Percentiles rank a stretch among this genome's conserved stretches.
Evolutionary conservation across 2,888 invertebrate genomes (phyloP).

Genomic region (Chelonus formosanus): DNA sequence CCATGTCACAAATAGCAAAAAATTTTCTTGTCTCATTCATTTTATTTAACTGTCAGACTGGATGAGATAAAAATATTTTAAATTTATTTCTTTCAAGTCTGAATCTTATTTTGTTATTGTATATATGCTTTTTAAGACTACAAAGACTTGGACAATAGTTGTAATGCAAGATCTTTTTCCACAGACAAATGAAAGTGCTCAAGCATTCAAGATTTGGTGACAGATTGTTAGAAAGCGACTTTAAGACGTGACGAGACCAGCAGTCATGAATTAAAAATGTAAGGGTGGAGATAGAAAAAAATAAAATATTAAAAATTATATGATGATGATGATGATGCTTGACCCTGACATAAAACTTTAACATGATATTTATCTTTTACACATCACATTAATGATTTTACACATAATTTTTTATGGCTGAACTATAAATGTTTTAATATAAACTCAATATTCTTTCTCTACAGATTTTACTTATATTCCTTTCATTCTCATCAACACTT

Average conservation of each 20-base stretch:
- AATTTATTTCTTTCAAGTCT: background rate
- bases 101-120: background rate
- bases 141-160: slow-evolving; percentile 1
- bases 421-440: background rate
- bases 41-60: too few species aligned
- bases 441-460: too few species aligned
- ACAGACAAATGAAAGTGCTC: slow-evolving; percentile 39
- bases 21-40: too few species aligned
- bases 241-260: slow-evolving; percentile 4
- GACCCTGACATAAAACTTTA: slow-evolving; percentile 5
- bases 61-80: too few species aligned
- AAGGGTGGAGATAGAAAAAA: background rate
- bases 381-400: background rate
- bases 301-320: slow-evolving; percentile 1
- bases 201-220: slow-evolving; percentile 32
- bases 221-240: slow-evolving; percentile 37
- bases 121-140: background rate
- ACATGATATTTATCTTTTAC: background rate
- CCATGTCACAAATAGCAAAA: too few species aligned
- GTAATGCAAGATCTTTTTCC: slow-evolving; percentile 3
- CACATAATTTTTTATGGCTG: background rate
- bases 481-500: background rate
- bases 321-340: background rate
- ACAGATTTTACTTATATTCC: background rate
- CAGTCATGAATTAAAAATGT: background rate